Conservation (phyloP, 2,888 invertebrate genomes). For the Dione vanillae region DNA sequence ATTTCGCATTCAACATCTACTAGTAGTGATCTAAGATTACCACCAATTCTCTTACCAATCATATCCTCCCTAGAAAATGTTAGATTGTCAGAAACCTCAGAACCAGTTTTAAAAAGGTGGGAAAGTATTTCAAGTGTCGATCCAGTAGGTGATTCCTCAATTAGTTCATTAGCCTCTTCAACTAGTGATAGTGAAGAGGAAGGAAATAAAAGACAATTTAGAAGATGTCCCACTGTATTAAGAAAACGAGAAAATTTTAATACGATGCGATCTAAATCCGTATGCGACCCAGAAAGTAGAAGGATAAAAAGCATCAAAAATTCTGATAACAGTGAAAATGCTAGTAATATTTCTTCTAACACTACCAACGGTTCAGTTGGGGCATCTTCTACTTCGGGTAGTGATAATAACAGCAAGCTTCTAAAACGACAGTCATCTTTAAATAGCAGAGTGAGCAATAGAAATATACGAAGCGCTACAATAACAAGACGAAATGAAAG, state of each 20-base stretch:
- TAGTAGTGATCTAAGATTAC: slow-evolving; percentile 86
- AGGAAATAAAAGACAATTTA: slow-evolving; percentile 65
- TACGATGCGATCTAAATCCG: slow-evolving; percentile 76
- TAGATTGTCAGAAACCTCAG: slow-evolving; percentile 68
- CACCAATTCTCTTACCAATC: slow-evolving; percentile 89
- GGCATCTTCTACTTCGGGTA: slow-evolving; percentile 78
- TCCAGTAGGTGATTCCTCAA: slow-evolving; percentile 88
- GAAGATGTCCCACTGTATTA: slow-evolving; percentile 72
- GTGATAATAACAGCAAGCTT: slow-evolving; percentile 72
- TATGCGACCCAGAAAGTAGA: slow-evolving; percentile 78
- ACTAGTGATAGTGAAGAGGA: slow-evolving; percentile 80
- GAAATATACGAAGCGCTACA: slow-evolving; percentile 81
- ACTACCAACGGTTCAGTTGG: slow-evolving; percentile 74
- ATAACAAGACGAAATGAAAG: slow-evolving; percentile 74
- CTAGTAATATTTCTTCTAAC: slow-evolving; percentile 74
- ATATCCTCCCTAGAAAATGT: slow-evolving; percentile 86
- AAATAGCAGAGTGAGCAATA: slow-evolving; percentile 66
- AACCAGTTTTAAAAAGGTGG: slow-evolving; percentile 79
- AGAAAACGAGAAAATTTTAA: slow-evolving; percentile 73
- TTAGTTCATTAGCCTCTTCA: slow-evolving; percentile 84
- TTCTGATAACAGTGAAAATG: slow-evolving; percentile 73
- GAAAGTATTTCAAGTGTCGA: slow-evolving; percentile 89
- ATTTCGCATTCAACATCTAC: slow-evolving; percentile 85
- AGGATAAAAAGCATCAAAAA: slow-evolving; percentile 63
- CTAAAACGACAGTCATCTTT: slow-evolving; percentile 72